A percentile compares a stretch with the other conserved stretches of the same genome.
Evolutionary conservation across 2,113 vertebrate genomes (phyloP).

Genomic region (Aegotheles bennettii): DNA sequence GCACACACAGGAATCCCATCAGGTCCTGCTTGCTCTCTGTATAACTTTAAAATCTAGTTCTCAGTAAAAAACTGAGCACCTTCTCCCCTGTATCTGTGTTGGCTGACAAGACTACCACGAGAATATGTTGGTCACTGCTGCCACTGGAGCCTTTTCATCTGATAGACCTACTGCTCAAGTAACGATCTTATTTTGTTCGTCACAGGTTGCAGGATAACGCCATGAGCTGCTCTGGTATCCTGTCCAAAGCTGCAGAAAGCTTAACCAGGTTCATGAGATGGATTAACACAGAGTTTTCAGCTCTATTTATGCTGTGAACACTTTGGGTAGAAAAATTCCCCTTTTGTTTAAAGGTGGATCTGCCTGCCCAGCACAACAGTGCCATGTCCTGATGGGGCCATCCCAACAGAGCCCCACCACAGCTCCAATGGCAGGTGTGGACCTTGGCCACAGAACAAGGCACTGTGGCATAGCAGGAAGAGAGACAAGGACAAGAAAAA

Average conservation of each 20-base stretch:
- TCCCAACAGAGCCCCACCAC: background rate
- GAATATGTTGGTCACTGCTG: background rate
- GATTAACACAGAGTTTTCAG: background rate
- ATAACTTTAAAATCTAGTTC: background rate
- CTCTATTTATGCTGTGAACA: background rate
- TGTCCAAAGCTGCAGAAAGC: background rate
- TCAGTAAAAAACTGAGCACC: background rate
- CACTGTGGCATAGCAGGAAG: background rate
- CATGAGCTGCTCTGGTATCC: background rate
- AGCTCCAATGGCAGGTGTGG: accelerated
- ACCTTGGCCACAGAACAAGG: accelerated
- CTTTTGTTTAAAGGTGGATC: background rate
- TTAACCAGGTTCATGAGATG: background rate
- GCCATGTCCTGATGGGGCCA: background rate
- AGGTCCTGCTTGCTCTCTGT: background rate
- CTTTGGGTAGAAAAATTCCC: background rate
- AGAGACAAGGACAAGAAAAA: background rate
- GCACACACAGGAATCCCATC: background rate
- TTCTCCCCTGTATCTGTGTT: background rate
- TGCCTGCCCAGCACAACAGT: background rate
- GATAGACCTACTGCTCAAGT: background rate
- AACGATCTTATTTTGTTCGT: background rate
- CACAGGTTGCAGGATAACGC: background rate
- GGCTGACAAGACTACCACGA: background rate
- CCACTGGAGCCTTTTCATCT: background rate